Conservation (phyloP, 53 echinoderm and acorn worm species). For the Echinometra lucunter region DNA sequence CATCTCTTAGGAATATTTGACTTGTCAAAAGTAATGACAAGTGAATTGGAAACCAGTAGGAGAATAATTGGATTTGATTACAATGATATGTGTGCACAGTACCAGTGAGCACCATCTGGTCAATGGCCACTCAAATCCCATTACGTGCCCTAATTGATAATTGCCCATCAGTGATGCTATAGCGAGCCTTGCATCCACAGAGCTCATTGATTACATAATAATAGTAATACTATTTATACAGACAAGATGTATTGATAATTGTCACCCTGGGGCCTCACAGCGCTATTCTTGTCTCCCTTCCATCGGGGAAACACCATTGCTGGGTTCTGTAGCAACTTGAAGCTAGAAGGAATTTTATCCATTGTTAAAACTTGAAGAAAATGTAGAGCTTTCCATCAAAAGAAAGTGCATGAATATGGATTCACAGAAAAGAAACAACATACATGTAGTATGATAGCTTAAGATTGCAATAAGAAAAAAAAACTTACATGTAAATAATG, state of each 20-base stretch:
- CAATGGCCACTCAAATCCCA: background rate
- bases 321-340: background rate
- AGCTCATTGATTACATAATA: constrained; percentile 25
- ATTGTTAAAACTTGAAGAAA: background rate
- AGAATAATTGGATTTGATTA: background rate
- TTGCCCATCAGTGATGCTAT: constrained; percentile 12
- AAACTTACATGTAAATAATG: too few species aligned
- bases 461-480: too few species aligned
- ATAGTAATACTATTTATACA: constrained; percentile 1
- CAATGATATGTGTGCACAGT: background rate
- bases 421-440: background rate
- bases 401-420: background rate
- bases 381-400: background rate
- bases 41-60: background rate
- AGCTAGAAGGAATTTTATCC: background rate
- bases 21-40: background rate
- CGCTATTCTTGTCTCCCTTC: background rate
- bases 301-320: background rate
- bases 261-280: background rate
- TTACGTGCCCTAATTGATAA: constrained; percentile 39
- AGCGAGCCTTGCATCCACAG: background rate
- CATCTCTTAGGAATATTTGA: background rate
- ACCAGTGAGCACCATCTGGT: background rate
- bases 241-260: constrained; percentile 14
- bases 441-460: too few species aligned